Percentiles rank a stretch among this genome's conserved stretches.
Evolutionary conservation across 2,113 vertebrate species (phyloP).

Genomic region (Bos javanicus): DNA sequence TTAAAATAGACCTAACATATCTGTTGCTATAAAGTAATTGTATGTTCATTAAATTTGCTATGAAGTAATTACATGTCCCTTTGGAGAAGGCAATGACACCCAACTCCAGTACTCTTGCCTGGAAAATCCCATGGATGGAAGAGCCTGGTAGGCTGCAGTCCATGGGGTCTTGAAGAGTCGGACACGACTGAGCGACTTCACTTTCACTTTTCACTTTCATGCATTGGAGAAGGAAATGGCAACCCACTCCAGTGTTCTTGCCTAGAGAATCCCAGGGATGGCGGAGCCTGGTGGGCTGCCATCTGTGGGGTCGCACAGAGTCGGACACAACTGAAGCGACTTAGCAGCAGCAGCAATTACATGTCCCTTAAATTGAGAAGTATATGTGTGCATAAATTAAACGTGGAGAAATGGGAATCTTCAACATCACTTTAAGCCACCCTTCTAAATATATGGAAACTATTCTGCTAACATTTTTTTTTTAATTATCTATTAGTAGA

Average conservation of each 20-base stretch:
- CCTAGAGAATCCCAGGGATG: no score
- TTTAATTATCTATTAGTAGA: not conserved
- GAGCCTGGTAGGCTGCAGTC: no score
- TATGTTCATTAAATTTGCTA: not conserved
- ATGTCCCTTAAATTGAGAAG: not conserved
- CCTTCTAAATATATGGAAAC: not conserved
- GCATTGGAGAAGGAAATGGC: no score
- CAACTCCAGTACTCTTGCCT: no score
- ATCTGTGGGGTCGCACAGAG: fast-evolving
- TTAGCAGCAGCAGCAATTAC: not conserved
- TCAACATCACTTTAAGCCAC: not conserved
- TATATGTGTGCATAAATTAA: not conserved
- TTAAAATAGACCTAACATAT: not conserved
- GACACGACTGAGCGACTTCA: no score
- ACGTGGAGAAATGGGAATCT: not conserved
- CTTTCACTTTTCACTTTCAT: no score
- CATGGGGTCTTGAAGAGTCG: no score
- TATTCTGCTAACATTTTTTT: not conserved
- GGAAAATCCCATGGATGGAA: no score
- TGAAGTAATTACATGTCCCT: not conserved
- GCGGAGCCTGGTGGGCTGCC: no score
- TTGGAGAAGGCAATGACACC: not conserved
- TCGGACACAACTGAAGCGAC: fast-evolving
- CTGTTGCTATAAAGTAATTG: not conserved
- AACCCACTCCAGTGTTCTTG: no score